phyloP scores from a whole-genome alignment of 2,113 vertebrate species.

The Amphiprion ocellaris region DNA sequence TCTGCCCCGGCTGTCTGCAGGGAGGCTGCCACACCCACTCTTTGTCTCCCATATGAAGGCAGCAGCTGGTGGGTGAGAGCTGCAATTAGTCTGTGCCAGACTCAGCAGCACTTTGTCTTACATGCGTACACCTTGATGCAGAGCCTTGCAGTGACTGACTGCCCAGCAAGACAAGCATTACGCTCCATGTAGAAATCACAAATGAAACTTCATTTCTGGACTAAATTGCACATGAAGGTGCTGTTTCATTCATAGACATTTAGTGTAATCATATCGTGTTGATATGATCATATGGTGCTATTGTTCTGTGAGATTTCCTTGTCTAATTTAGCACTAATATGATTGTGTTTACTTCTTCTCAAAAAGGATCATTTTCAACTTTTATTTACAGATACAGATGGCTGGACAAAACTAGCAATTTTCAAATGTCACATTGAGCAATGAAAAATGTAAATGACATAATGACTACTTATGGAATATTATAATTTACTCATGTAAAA shows the following conservation, averaged over 20 bases:
- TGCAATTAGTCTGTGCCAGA: constrained; percentile 67
- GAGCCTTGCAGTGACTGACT: not conserved
- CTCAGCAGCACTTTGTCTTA: constrained; percentile 39
- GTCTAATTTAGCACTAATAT: not conserved
- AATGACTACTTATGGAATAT: no score
- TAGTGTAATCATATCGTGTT: not conserved
- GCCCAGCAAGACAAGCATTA: not conserved
- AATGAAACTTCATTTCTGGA: no score
- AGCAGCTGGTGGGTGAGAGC: constrained; percentile 78
- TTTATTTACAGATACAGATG: no score
- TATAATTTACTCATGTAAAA: no score
- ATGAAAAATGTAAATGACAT: no score
- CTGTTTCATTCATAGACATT: no score
- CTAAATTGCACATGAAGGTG: no score
- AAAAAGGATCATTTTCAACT: not conserved
- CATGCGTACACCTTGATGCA: constrained; percentile 25
- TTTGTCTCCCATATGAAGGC: constrained; percentile 73
- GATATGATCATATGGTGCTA: not conserved
- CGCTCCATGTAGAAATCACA: no score
- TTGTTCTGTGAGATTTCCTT: not conserved
- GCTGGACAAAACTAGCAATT: no score
- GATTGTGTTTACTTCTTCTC: not conserved
- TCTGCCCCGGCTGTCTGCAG: constrained; percentile 51
- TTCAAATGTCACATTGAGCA: no score
- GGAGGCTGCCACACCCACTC: constrained; percentile 75